phyloP scores from a whole-genome alignment of 2,113 vertebrate genomes.

The Eptesicus fuscus region DNA sequence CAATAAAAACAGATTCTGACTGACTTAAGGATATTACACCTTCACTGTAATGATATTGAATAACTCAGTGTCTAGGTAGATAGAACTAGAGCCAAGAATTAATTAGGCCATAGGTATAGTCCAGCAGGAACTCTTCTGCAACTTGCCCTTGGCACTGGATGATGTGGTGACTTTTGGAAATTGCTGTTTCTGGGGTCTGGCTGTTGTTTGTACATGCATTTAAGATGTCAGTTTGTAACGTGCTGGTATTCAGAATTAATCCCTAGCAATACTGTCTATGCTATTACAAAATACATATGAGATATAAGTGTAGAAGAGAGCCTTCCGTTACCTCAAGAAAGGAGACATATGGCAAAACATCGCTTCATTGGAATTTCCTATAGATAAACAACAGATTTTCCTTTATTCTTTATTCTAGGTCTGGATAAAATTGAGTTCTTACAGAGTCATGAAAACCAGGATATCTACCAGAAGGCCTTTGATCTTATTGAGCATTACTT shows the following conservation, averaged over 20 bases:
- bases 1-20: background rate
- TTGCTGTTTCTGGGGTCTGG: background rate
- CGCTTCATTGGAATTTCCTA: background rate
- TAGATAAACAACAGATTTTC: background rate
- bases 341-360: background rate
- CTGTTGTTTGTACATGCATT: background rate
- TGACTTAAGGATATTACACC: background rate
- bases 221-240: background rate
- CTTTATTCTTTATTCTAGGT: constrained; percentile 81
- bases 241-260: background rate
- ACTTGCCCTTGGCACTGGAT: background rate
- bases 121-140: background rate
- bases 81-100: background rate
- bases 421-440: constrained; percentile 98
- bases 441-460: constrained; percentile 98
- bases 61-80: background rate
- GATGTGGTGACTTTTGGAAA: background rate
- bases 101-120: background rate
- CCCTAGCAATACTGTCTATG: background rate
- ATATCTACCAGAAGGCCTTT: constrained; percentile 99
- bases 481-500: constrained; percentile 99
- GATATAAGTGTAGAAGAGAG: background rate
- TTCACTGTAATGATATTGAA: background rate
- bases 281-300: background rate
- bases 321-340: constrained; percentile 26